Percentiles rank a stretch among this genome's conserved stretches.
These are phyloP conservation scores for Lepidurus arcticus DNA, from an alignment of 1,140 invertebrate genomes.

Conservation along the genomic window DNA sequence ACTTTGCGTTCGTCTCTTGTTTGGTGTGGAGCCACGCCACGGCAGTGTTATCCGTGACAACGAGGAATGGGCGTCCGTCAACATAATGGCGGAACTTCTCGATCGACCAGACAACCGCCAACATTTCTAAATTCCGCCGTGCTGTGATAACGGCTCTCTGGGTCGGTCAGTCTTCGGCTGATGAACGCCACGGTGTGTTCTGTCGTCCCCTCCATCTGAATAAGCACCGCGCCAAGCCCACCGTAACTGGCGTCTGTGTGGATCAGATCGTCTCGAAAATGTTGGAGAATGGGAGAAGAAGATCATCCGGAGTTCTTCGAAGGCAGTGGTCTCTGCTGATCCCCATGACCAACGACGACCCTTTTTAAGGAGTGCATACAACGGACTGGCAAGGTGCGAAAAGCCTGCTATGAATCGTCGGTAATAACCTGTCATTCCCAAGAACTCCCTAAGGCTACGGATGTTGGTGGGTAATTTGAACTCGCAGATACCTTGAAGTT, in stretches of 20 bases:
- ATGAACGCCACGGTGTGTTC: slow-evolving; percentile 15
- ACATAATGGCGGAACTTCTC: slow-evolving; percentile 43
- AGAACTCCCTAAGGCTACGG: background rate
- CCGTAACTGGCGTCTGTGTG: slow-evolving; percentile 24
- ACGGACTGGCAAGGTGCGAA: background rate
- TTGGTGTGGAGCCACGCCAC: slow-evolving; percentile 43
- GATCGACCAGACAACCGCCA: slow-evolving; percentile 45
- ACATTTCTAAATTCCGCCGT: slow-evolving; percentile 46
- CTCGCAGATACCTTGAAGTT: slow-evolving; percentile 43
- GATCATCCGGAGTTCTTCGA: background rate
- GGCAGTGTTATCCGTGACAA: slow-evolving; percentile 46
- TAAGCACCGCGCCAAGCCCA: slow-evolving; percentile 25
- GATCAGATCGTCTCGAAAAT: background rate
- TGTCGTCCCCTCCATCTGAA: background rate
- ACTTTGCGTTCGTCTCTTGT: slow-evolving; percentile 38
- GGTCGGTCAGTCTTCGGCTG: background rate
- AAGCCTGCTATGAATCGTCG: slow-evolving; percentile 17
- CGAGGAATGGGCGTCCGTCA: slow-evolving; percentile 42
- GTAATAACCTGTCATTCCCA: slow-evolving; percentile 27
- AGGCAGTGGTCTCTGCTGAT: background rate
- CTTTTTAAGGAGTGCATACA: slow-evolving; percentile 36
- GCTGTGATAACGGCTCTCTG: slow-evolving; percentile 38
- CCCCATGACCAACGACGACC: background rate
- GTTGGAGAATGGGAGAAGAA: slow-evolving; percentile 11
- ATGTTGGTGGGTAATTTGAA: slow-evolving; percentile 38